Evolutionary conservation across 2,113 vertebrate species (phyloP).

Genomic region (Acanthisitta chloris): DNA sequence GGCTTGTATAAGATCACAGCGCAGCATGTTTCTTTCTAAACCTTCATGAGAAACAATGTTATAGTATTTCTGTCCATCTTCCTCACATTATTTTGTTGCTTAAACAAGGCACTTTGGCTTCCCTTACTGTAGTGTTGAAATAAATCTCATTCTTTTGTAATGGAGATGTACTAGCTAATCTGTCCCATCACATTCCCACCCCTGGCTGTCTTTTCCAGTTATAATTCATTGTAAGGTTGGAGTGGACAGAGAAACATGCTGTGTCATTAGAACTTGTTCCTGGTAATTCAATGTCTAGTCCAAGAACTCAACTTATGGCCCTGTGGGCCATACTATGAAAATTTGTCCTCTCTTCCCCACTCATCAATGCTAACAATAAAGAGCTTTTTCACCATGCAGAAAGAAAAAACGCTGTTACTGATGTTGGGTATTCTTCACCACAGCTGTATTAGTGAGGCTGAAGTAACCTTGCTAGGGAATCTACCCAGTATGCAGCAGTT

Average conservation of each 20-base stretch:
- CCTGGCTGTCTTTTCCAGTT: not conserved
- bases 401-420: not conserved
- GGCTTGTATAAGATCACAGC: not conserved
- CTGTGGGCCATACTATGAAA: not conserved
- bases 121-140: not conserved
- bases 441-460: not conserved
- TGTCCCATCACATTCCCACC: not conserved
- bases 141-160: constrained; percentile 23
- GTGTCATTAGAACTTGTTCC: not conserved
- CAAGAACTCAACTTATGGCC: not conserved
- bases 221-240: not conserved
- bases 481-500: not conserved
- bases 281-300: not conserved
- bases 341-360: not conserved
- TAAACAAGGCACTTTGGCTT: constrained; percentile 30
- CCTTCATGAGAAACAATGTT: not conserved
- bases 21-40: not conserved
- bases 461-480: not conserved
- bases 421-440: not conserved
- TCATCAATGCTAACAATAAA: not conserved
- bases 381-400: not conserved
- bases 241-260: not conserved
- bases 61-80: constrained; percentile 35
- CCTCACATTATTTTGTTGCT: constrained; percentile 24
- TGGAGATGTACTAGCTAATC: constrained; percentile 26